Percentiles rank a stretch among this genome's conserved stretches.
phyloP scores from a whole-genome alignment of 2,888 invertebrate species.

The Pelosia muscerda region DNA sequence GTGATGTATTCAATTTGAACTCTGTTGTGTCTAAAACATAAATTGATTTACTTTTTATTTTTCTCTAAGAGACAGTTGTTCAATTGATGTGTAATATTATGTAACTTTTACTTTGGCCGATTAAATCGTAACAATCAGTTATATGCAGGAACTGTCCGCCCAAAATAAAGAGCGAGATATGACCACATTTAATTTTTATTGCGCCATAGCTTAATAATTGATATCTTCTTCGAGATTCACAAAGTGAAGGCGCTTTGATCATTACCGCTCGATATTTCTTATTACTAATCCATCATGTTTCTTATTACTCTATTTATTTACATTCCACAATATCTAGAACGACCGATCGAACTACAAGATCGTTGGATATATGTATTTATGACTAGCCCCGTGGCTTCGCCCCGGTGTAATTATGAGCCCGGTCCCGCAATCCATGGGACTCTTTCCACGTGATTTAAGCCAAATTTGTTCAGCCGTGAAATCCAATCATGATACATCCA shows the following conservation, averaged over 20 bases:
- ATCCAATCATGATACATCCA: too few species aligned
- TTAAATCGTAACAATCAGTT: conserved; percentile 10
- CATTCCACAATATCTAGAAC: conserved; percentile 35
- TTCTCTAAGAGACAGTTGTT: neutral
- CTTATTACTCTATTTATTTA: conserved; percentile 39
- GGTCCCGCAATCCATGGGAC: too few species aligned
- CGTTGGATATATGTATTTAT: conserved; percentile 9
- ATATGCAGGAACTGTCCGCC: conserved; percentile 3
- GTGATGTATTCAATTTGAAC: neutral
- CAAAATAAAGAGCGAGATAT: conserved; percentile 8
- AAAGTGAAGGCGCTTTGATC: conserved; percentile 36
- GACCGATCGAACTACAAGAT: conserved; percentile 33
- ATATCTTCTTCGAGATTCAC: conserved; percentile 40
- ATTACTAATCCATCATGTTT: conserved; percentile 27
- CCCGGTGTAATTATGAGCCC: too few species aligned
- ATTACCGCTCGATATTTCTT: conserved; percentile 27
- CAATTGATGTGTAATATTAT: neutral
- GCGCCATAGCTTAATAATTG: conserved; percentile 4
- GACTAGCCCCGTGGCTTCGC: too few species aligned
- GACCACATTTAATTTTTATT: conserved; percentile 8
- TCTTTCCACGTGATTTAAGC: too few species aligned
- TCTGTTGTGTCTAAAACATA: neutral
- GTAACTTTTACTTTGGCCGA: conserved; percentile 8
- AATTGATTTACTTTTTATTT: neutral
- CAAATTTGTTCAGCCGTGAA: too few species aligned